phyloP scores from a whole-genome alignment of 2,888 invertebrate species.

The Papilio protenor region DNA sequence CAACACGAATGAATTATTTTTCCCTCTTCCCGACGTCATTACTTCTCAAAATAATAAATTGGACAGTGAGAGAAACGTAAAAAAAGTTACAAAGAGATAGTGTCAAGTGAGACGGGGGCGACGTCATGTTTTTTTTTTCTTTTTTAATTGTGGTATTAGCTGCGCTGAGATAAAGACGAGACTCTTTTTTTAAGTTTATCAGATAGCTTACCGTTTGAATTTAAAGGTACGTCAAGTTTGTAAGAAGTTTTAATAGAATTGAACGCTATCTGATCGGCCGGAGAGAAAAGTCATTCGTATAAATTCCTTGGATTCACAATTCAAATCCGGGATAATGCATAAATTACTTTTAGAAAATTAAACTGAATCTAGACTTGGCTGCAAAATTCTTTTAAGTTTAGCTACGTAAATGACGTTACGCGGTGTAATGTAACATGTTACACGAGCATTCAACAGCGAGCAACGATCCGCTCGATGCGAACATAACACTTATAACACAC shows the following conservation, averaged over 20 bases:
- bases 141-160: conserved; percentile 83
- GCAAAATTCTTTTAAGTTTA: not conserved
- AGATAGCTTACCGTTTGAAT: conserved; percentile 83
- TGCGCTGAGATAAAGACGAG: conserved; percentile 79
- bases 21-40: conserved; percentile 29
- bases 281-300: conserved; percentile 59
- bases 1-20: conserved; percentile 15
- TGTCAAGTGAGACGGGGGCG: conserved; percentile 53
- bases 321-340: conserved; percentile 40
- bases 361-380: conserved; percentile 18
- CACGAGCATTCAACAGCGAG: too few species aligned
- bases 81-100: conserved; percentile 49
- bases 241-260: conserved; percentile 82
- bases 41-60: conserved; percentile 37
- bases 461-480: too few species aligned
- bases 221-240: conserved; percentile 78
- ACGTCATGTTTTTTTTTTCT: conserved; percentile 77
- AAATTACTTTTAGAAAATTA: conserved; percentile 40
- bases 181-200: conserved; percentile 67
- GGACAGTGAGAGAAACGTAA: conserved; percentile 37
- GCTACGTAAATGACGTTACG: too few species aligned
- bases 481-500: too few species aligned
- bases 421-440: too few species aligned
- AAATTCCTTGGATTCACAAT: conserved; percentile 40
- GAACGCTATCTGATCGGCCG: conserved; percentile 72